Evolutionary conservation across 2,113 vertebrate genomes (phyloP).

Genomic region (Chaetodon trifascialis): DNA sequence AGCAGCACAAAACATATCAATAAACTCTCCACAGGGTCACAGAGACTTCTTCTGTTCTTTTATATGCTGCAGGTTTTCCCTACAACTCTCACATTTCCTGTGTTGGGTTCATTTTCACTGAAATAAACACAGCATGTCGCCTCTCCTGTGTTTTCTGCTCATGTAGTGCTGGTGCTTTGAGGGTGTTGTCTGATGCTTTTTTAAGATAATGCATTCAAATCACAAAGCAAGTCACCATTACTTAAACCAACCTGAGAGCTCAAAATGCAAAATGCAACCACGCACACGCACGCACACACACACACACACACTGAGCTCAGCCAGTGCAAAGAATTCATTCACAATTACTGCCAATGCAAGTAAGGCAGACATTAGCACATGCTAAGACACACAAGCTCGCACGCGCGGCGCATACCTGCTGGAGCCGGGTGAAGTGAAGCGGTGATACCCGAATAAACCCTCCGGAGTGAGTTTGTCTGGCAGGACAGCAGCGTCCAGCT

Average conservation of each 20-base stretch:
- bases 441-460: neutral
- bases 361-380: too few relatives aligned
- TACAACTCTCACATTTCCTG: neutral
- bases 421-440: neutral
- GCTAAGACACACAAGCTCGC: neutral
- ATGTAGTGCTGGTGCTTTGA: neutral
- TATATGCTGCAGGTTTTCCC: neutral
- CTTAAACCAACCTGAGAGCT: too few relatives aligned
- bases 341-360: neutral
- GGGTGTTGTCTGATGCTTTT: neutral
- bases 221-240: neutral
- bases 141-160: neutral
- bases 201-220: too few relatives aligned
- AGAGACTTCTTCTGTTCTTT: neutral
- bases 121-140: conserved; percentile 35
- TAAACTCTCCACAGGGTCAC: neutral
- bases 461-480: too few relatives aligned
- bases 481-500: neutral
- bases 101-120: conserved; percentile 1
- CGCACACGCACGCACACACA: neutral
- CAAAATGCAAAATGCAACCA: too few relatives aligned
- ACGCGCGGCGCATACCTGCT: neutral
- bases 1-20: neutral
- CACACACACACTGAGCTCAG: neutral
- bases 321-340: neutral